These are phyloP conservation scores for Lithobates sylvaticus DNA, from an alignment of 2,797 vertebrate genomes.

Conservation along the genomic window DNA sequence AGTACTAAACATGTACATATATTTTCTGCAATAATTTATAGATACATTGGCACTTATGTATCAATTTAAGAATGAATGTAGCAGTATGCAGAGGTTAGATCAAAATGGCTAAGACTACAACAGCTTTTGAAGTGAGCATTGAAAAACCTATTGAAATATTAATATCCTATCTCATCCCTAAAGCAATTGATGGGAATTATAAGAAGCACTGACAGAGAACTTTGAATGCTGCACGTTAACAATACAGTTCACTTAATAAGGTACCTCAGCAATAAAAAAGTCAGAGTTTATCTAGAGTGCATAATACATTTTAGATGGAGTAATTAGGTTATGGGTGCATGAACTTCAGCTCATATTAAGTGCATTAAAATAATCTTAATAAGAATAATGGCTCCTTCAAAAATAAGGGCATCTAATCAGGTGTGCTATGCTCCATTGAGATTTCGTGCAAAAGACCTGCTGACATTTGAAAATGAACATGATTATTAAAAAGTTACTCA, in stretches of 20 bases:
- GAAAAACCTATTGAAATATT: constrained; percentile 63
- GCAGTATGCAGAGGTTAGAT: constrained; percentile 61
- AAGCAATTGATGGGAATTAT: constrained; percentile 65
- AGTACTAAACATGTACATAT: background rate
- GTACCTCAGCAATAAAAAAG: constrained; percentile 59
- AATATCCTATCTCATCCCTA: constrained; percentile 64
- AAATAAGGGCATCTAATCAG: constrained; percentile 69
- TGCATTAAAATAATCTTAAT: constrained; percentile 69
- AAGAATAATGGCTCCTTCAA: constrained; percentile 73
- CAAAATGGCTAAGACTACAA: constrained; percentile 68
- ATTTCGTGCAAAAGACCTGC: constrained; percentile 66
- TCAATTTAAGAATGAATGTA: constrained; percentile 33
- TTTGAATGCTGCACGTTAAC: constrained; percentile 59
- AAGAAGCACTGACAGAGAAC: constrained; percentile 65
- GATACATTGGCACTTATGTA: constrained; percentile 19
- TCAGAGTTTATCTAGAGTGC: constrained; percentile 57
- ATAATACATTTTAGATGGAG: constrained; percentile 63
- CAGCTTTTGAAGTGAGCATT: constrained; percentile 67
- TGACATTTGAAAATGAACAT: constrained; percentile 52
- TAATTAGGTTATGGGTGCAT: constrained; percentile 63
- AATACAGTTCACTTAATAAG: constrained; percentile 61
- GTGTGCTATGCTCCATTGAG: constrained; percentile 66
- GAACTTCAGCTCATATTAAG: constrained; percentile 68
- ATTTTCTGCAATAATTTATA: constrained; percentile 20
- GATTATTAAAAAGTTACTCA: constrained; percentile 40